Conservation (phyloP, 2,797 vertebrate species). For the Gallinago solitaria region DNA sequence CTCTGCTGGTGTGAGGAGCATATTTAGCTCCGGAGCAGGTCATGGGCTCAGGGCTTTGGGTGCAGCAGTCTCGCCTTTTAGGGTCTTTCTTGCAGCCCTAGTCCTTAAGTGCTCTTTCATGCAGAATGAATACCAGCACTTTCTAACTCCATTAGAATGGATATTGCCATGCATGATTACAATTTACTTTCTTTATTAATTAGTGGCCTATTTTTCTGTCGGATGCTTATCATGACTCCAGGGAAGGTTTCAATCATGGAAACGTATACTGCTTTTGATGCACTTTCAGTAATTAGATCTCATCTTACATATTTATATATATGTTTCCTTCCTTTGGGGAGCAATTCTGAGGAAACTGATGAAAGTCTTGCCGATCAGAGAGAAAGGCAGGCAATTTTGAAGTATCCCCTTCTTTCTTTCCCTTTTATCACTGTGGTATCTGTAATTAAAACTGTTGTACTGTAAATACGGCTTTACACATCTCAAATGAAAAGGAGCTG, state of each 20-base stretch:
- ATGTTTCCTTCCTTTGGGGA: neutral
- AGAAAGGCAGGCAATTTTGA: neutral
- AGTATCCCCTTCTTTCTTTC: neutral
- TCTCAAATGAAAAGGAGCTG: constrained; percentile 14
- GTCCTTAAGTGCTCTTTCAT: neutral
- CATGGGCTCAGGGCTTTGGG: neutral
- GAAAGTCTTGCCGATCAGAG: neutral
- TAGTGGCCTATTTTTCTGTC: constrained; percentile 44
- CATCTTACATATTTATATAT: constrained; percentile 28
- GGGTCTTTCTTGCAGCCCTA: neutral
- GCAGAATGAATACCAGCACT: neutral
- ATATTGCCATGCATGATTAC: neutral
- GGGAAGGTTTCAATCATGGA: constrained; percentile 34
- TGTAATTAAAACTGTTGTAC: constrained; percentile 49
- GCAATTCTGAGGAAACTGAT: neutral
- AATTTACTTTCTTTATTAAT: constrained; percentile 59
- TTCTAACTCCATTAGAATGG: neutral
- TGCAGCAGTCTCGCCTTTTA: neutral
- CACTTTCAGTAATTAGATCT: constrained; percentile 29
- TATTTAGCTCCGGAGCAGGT: neutral
- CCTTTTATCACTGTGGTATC: constrained; percentile 10
- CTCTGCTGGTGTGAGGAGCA: neutral
- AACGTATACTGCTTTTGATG: constrained; percentile 17
- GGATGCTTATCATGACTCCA: neutral
- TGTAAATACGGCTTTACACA: constrained; percentile 37